Evolutionary conservation across 2,797 vertebrate genomes (phyloP).

Genomic region (Petrocephalus schoutedeni): DNA sequence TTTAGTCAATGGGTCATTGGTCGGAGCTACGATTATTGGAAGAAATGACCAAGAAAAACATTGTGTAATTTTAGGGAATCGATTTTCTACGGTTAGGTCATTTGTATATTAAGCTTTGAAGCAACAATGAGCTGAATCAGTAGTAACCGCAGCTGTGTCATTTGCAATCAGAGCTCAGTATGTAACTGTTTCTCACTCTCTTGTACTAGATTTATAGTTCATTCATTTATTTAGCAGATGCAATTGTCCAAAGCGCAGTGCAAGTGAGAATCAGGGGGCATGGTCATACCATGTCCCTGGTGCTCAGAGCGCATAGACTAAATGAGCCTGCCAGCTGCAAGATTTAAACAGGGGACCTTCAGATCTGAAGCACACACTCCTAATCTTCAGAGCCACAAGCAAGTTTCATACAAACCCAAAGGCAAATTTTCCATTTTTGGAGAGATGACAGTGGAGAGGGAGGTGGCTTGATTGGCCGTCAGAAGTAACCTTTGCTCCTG

Average conservation of each 20-base stretch:
- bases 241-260: background rate
- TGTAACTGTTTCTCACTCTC: background rate
- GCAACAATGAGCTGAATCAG: background rate
- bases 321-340: background rate
- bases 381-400: background rate
- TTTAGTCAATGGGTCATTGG: background rate
- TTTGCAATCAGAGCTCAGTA: background rate
- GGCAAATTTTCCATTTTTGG: background rate
- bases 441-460: conserved; percentile 24
- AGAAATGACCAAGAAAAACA: background rate
- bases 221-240: background rate
- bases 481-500: conserved; percentile 76
- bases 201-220: too few species aligned
- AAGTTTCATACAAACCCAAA: background rate
- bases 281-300: background rate
- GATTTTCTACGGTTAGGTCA: background rate
- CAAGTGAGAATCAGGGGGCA: background rate
- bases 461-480: conserved; percentile 58
- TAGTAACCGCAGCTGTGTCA: background rate
- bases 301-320: background rate
- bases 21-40: background rate
- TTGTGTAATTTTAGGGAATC: background rate
- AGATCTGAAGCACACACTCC: background rate
- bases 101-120: background rate
- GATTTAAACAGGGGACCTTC: background rate